These are phyloP conservation scores for Agrilus biguttatus DNA, from an alignment of 2,888 invertebrate species.

Conservation along the genomic window DNA sequence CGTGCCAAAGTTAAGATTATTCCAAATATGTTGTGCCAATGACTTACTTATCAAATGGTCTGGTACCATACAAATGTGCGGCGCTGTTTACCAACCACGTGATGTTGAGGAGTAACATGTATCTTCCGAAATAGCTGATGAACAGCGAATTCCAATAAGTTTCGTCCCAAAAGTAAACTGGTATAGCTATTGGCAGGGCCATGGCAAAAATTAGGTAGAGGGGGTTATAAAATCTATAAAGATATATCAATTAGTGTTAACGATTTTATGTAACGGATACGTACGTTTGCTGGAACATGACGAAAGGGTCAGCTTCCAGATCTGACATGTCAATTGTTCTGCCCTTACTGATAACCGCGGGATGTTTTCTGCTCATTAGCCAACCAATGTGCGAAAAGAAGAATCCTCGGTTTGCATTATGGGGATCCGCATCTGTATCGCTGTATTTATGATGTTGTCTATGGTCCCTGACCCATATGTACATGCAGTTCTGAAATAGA, in stretches of 20 bases:
- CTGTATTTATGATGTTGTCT: conserved; percentile 68
- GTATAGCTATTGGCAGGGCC: conserved; percentile 46
- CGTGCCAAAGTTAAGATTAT: too few relatives aligned
- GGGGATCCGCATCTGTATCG: conserved; percentile 64
- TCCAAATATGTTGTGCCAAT: background rate
- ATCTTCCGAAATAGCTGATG: conserved; percentile 45
- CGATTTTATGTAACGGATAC: conserved; percentile 7
- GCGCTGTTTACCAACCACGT: conserved; percentile 76
- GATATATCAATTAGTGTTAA: conserved; percentile 1
- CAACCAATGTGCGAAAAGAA: conserved; percentile 83
- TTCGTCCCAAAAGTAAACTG: conserved; percentile 58
- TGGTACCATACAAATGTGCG: conserved; percentile 64
- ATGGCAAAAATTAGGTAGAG: conserved; percentile 45
- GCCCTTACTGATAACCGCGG: conserved; percentile 52
- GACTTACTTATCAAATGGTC: conserved; percentile 60
- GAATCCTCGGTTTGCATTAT: conserved; percentile 67
- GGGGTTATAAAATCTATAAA: conserved; percentile 49
- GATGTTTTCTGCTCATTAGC: conserved; percentile 68
- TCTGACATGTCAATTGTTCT: conserved; percentile 61
- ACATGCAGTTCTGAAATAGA: conserved; percentile 48
- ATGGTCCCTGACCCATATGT: conserved; percentile 69
- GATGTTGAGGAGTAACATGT: conserved; percentile 47
- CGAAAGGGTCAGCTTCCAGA: conserved; percentile 51
- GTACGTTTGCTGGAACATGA: conserved; percentile 65
- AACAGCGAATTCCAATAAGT: conserved; percentile 42